phyloP scores from a whole-genome alignment of 2,888 invertebrate genomes.

The Nemotelus nigrinus region DNA sequence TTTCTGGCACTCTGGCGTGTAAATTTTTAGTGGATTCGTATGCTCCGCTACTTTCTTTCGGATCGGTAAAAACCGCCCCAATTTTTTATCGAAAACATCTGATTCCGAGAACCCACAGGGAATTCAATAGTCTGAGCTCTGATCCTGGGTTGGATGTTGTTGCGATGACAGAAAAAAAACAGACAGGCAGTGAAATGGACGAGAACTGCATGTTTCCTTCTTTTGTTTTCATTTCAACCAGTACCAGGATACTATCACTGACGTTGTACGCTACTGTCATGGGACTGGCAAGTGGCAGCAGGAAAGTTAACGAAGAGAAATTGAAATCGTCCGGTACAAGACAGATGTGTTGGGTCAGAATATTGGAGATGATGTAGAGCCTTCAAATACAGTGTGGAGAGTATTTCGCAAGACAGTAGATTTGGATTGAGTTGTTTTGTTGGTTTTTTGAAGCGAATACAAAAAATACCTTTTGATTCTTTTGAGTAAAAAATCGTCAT shows the following conservation, averaged over 20 bases:
- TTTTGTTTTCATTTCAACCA: neutral
- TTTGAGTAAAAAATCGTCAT: too few species aligned
- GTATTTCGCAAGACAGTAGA: too few species aligned
- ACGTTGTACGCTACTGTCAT: neutral
- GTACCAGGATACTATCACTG: too few species aligned
- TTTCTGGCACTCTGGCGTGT: too few species aligned
- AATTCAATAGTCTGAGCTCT: neutral
- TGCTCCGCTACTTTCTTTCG: too few species aligned
- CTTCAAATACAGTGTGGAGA: too few species aligned
- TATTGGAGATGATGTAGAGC: too few species aligned
- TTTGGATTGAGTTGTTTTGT: too few species aligned
- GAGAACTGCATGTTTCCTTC: slow-evolving; percentile 12
- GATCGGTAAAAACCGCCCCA: too few species aligned
- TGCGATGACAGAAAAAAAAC: neutral
- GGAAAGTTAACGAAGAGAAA: slow-evolving; percentile 8
- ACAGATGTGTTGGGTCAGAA: neutral
- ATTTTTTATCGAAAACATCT: neutral
- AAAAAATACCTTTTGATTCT: too few species aligned
- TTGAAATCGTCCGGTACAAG: neutral
- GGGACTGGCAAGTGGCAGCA: slow-evolving; percentile 1
- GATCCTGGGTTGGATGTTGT: neutral
- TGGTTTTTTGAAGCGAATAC: too few species aligned
- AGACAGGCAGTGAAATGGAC: slow-evolving; percentile 9
- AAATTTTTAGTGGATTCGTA: too few species aligned
- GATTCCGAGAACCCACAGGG: neutral